These are phyloP conservation scores for Willisornis vidua DNA, from an alignment of 2,113 vertebrate species.

Conservation along the genomic window DNA sequence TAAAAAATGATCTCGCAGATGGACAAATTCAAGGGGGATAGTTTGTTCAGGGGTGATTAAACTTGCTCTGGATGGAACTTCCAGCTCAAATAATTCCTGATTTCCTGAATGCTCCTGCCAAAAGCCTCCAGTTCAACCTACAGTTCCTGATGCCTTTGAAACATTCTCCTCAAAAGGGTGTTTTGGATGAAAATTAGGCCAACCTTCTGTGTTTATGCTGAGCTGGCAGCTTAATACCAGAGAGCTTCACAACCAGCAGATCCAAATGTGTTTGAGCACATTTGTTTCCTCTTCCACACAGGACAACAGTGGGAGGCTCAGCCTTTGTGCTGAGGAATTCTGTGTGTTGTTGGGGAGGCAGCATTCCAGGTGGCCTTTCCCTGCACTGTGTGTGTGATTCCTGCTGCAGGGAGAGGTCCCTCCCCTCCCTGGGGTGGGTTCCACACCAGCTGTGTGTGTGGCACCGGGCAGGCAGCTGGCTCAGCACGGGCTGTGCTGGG, in stretches of 20 bases:
- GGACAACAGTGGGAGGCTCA: neutral
- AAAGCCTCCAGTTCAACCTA: neutral
- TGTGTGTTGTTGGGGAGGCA: rapidly evolving
- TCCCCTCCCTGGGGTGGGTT: rapidly evolving
- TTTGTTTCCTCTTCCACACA: neutral
- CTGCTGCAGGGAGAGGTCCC: neutral
- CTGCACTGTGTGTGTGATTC: neutral
- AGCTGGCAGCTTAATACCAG: neutral
- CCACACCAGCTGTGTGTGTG: neutral
- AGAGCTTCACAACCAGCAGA: neutral
- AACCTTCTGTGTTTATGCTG: neutral
- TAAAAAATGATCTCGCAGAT: neutral
- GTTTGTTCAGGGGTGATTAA: neutral
- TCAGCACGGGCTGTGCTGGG: neutral
- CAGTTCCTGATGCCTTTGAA: neutral
- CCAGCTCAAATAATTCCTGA: neutral
- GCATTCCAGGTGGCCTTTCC: rapidly evolving
- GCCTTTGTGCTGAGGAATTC: neutral
- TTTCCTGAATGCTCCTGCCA: neutral
- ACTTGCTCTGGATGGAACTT: neutral
- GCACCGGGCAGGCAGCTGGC: neutral
- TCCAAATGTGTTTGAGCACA: rapidly evolving
- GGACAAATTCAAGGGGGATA: neutral
- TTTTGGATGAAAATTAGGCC: neutral
- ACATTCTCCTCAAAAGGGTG: neutral